Conservation (phyloP, 2,888 invertebrate genomes). For the Carcina quercana region DNA sequence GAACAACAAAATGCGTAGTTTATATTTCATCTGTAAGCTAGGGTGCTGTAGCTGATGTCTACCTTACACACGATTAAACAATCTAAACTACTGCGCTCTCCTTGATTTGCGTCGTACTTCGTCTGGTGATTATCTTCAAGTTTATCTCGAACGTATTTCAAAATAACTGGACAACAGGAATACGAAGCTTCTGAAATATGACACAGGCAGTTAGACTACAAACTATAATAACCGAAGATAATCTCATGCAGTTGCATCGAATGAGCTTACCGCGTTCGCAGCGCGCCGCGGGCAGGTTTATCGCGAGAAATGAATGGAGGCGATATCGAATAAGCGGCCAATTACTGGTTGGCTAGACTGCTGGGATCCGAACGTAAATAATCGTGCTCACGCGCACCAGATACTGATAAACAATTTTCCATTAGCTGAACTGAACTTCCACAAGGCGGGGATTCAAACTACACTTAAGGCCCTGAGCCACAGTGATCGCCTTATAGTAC, state of each 20-base stretch:
- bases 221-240: conserved; percentile 27
- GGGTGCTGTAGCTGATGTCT: too few relatives aligned
- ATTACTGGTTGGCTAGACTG: conserved; percentile 53
- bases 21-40: too few relatives aligned
- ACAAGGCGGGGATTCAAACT: conserved; percentile 37
- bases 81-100: too few relatives aligned
- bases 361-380: conserved; percentile 57
- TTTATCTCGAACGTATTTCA: conserved; percentile 6
- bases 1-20: too few relatives aligned
- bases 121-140: too few relatives aligned
- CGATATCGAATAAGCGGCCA: conserved; percentile 64
- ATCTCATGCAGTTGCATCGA: conserved; percentile 38
- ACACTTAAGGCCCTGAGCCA: conserved; percentile 45
- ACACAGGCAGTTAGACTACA: conserved; percentile 13
- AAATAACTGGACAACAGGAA: conserved; percentile 5
- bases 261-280: conserved; percentile 34
- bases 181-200: conserved; percentile 9
- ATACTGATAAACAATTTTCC: conserved; percentile 65
- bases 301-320: conserved; percentile 64
- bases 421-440: conserved; percentile 40
- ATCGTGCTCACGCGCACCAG: conserved; percentile 60
- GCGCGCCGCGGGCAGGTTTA: conserved; percentile 47
- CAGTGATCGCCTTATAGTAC: conserved; percentile 44
- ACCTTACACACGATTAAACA: too few relatives aligned
- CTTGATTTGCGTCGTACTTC: too few relatives aligned